Evolutionary conservation across 2,113 vertebrate species (phyloP).

Genomic region (Rhagologus leucostigma): DNA sequence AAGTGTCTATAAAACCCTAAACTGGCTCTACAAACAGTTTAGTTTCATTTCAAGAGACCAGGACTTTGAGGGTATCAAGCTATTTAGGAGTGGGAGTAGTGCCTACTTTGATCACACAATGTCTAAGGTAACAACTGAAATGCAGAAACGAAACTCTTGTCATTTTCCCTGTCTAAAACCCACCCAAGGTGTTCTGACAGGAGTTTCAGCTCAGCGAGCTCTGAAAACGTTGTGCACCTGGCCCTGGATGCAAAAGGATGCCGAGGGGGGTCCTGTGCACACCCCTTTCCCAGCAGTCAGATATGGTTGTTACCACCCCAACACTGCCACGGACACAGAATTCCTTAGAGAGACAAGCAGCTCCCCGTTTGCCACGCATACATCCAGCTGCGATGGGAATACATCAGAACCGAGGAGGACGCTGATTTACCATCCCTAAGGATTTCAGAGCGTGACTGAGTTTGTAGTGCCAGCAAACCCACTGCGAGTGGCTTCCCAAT

Average conservation of each 20-base stretch:
- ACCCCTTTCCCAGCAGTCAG: not conserved
- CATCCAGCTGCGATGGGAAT: not conserved
- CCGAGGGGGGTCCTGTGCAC: not conserved
- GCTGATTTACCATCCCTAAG: not conserved
- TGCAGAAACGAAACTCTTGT: conserved; percentile 21
- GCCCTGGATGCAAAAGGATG: not conserved
- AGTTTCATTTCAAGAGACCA: conserved; percentile 39
- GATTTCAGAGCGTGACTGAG: not conserved
- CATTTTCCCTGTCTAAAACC: not conserved
- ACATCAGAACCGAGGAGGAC: not conserved
- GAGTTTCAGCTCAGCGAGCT: conserved; percentile 12
- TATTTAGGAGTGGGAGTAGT: not conserved
- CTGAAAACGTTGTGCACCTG: not conserved
- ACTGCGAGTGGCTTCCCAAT: not conserved
- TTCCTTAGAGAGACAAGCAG: not conserved
- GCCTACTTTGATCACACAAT: not conserved
- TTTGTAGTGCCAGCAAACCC: not conserved
- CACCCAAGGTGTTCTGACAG: not conserved
- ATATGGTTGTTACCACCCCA: not conserved
- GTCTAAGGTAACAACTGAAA: conserved; percentile 35
- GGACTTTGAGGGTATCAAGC: not conserved
- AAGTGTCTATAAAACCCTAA: conserved; percentile 45
- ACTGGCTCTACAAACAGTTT: conserved; percentile 42
- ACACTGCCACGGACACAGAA: not conserved
- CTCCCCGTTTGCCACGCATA: not conserved